Base-by-base conservation (phyloP, 2,797 vertebrate genomes). In the Vireo griseus region DNA sequence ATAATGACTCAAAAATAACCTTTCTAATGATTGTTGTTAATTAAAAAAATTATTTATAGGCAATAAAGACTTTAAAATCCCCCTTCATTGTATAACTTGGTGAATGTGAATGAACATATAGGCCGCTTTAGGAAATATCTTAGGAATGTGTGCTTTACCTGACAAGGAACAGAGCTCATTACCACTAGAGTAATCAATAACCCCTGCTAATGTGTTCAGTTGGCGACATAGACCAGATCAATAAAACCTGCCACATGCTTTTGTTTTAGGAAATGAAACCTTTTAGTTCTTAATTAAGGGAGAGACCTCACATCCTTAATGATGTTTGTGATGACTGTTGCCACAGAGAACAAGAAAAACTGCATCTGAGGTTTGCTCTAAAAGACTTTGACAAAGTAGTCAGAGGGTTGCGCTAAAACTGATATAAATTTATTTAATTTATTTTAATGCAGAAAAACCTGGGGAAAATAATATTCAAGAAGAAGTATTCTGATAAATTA, bases 261-360 rank as follows among this genome's bases (percentile, higher is more conserved):
- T 98, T 97, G 97, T 98, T 98, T 98, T 98, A 98, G 98, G 97
- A 98, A 98, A 98, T 97, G 96, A 97, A 98, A 95, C 94, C 97
- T 98, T 98, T 98, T 98, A 98, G 95, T 97, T 98, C 97, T 98
- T 98, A 98, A 98, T 98, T 98, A 98, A 97, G 95, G 97, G 93
- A 97, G 95, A 98, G 95, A 92, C 96, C 94, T 97, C 96, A 97
- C 91, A 98, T 98, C 92, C 89, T 80, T 97, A 98, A 98, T 97
- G 97, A 97, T 97, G 92, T 97, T 97, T 97, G 91, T 61, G 92
- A 80, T 96, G 96, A 94, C 88, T 97, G 75, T 95, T 97, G 91
- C 96, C 90, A 94, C 85, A 92, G 95, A 97, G 89, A 86, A 97
- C 78, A 96, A 89, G 86, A 73, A 88, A 61, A 94, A 88, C 84